These are phyloP conservation scores for Trichosurus vulpecula DNA, from an alignment of 2,797 vertebrate genomes.

Conservation along the genomic window DNA sequence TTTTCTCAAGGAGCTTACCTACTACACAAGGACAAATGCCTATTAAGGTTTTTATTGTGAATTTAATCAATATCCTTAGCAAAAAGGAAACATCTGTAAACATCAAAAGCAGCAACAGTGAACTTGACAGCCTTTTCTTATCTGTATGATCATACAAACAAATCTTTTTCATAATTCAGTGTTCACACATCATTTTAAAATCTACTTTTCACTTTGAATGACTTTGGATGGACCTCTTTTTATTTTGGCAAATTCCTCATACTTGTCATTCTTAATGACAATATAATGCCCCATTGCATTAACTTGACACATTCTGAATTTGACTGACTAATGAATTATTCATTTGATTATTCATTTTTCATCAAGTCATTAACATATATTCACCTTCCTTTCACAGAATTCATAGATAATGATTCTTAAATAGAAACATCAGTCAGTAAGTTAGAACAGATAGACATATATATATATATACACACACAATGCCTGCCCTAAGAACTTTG, in stretches of 20 bases:
- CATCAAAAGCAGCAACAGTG: neutral
- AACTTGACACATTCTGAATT: neutral
- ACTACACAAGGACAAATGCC: neutral
- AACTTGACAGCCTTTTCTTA: neutral
- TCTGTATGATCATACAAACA: neutral
- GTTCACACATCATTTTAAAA: neutral
- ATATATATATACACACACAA: neutral
- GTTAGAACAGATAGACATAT: neutral
- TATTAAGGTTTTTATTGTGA: neutral
- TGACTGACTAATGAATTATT: neutral
- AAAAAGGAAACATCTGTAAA: neutral
- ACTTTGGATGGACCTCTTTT: neutral
- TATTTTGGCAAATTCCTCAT: neutral
- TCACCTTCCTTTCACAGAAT: neutral
- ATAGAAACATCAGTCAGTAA: neutral
- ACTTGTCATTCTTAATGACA: neutral
- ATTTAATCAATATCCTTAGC: neutral
- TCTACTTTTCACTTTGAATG: neutral
- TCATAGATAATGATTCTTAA: neutral
- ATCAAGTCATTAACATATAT: neutral
- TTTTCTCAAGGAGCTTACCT: neutral
- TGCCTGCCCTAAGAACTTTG: neutral
- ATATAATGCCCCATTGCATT: neutral
- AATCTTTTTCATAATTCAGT: neutral
- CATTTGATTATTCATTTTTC: neutral